Evolutionary conservation across 2,888 invertebrate genomes (phyloP).

Genomic region (Ectemnius continuus): DNA sequence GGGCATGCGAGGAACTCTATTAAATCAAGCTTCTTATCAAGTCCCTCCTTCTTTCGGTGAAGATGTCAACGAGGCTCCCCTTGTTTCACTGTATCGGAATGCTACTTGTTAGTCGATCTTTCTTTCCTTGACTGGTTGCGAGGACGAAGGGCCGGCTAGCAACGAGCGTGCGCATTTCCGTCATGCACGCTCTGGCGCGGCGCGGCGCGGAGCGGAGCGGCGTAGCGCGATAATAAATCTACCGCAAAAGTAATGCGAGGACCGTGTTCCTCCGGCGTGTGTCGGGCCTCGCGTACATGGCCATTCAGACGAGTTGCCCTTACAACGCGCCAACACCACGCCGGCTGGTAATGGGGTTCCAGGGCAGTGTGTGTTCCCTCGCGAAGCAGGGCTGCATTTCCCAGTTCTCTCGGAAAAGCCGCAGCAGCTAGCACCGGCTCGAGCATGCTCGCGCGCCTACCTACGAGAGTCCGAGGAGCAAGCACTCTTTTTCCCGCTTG

Average conservation of each 20-base stretch:
- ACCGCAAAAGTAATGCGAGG: constrained; percentile 67
- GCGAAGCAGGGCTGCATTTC: no score
- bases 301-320: constrained; percentile 69
- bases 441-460: not conserved
- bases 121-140: constrained; percentile 1
- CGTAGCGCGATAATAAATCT: constrained; percentile 66
- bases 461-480: not conserved
- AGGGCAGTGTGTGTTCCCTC: constrained; percentile 31
- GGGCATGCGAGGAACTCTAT: no score
- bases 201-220: constrained; percentile 30
- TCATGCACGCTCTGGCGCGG: constrained; percentile 23
- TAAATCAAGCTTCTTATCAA: no score
- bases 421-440: not conserved
- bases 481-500: constrained; percentile 5
- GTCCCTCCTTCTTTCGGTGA: no score
- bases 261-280: constrained; percentile 51
- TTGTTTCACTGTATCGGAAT: constrained; percentile 24
- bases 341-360: constrained; percentile 67
- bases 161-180: constrained; percentile 4
- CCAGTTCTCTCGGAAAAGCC: not conserved
- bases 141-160: no score
- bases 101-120: constrained; percentile 35
- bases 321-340: constrained; percentile 49
- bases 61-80: not conserved
- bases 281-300: constrained; percentile 35